Evolutionary conservation across 2,113 vertebrate genomes (phyloP), one percentile per base, ranked within the genome.

Genomic region (Macquaria australasica): DNA sequence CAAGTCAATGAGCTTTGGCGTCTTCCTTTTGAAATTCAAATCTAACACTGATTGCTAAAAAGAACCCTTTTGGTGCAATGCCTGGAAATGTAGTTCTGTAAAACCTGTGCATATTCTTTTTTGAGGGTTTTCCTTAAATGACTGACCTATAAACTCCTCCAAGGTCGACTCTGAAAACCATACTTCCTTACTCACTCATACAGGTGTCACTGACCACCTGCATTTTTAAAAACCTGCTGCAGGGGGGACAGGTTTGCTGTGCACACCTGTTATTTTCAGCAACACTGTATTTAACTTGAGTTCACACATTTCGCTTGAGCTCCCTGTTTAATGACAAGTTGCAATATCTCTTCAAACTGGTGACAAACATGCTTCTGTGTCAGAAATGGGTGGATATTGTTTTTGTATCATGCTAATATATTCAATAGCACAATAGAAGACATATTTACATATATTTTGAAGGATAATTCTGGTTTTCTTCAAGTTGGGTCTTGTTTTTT

Each of bases 1-100:
- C 21, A 73, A 74, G 66, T 82, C 77, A 73, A 75, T 77, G 62
- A 66, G 73, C 10, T 3, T 60, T 25, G 15, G 28, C 8, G 5
- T 15, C 5, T 23, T 20, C 11, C 28, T 45, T 76, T 79, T 78
- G 63, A 86, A 86, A 86, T 87, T 75, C 48, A 81, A 81, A 87
- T 79, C 0, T 5, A n/a, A 69, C 14, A 21, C 18, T 7, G 34
- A 48, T 41, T 67, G 10, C 69, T 34, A 7, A n/a, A 73, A 50
- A 55, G 45, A 64, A 21, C n/a, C 48, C 15, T 21, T 28, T 5
- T 31, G n/a, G 18, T 79, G 58, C 67, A 53, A 70, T 28, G 23
- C 56, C 43, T 31, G 53, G 5, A 80, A 56, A 45, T 15, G n/a
- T 16, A n/a, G 25, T 37, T 79, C 51, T 58, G 37, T 58, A 21